Base-by-base conservation (phyloP, 2,888 invertebrate genomes). In the Venusia cambrica region DNA sequence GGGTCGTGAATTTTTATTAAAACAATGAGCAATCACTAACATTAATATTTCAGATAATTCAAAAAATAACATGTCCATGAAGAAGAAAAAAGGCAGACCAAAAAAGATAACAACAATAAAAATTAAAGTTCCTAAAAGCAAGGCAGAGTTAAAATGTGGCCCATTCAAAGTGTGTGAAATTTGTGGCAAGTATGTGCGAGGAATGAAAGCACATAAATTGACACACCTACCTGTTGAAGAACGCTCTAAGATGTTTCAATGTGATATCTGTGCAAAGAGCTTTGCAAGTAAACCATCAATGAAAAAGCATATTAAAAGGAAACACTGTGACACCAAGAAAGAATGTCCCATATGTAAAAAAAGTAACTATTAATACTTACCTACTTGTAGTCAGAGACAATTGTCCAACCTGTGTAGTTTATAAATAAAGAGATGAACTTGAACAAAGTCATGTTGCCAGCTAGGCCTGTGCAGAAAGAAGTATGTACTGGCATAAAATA, bases 311-410 rank as follows among this genome's bases (percentile, higher is more conserved):
- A 54, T 71, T 8, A 70, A 56, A 37, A 56, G 62, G 2, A 79
- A 73, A 54, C 87, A 87, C 52, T 57, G 80, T 3, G 73, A 74
- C 0, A 36, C 72, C 0, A 81, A 70, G 40, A 46, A 69, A n/a
- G 56, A 62, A 22, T 87, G 87, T 53, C 50, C 64, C 8, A 56
- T 77, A 21, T 87, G 87, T 60, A 56, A 69, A 35, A 85, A 81
- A 63, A 59, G 87, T 87, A 45, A 54, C 65, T 52, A 34, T n/a
- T 6, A 9, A 11, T 12, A 24, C 4, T 8, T 11, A n/a, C 27
- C 3, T 3, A 27, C 9, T 7, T 21, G n/a, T n/a, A n/a, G n/a
- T n/a, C n/a, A n/a, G n/a, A n/a, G n/a, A n/a, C n/a, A n/a, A n/a
- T n/a, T n/a, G n/a, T n/a, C n/a, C n/a, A n/a, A n/a, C n/a, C n/a